Evolutionary conservation across 2,888 invertebrate species (phyloP), one percentile per base, ranked within the genome.

Genomic region (Acanthosepion pharaonis): DNA sequence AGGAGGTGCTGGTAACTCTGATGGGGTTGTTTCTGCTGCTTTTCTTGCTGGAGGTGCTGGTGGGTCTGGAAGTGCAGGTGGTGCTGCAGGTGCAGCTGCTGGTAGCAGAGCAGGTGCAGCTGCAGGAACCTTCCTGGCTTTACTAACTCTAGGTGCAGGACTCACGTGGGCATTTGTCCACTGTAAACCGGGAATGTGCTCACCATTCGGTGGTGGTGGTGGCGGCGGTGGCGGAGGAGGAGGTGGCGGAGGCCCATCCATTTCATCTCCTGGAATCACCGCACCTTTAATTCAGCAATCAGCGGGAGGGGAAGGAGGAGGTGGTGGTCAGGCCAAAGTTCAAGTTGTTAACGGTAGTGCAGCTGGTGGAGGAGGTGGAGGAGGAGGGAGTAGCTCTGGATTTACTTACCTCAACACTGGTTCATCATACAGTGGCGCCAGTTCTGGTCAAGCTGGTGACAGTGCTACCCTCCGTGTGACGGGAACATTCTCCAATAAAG

Each of bases 171-270:
- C 97, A 2, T 96, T 97, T 94, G 55, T 92, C 15, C 20, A 48
- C 93, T 96, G 96, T 94, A 97, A 97, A 95, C 97, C 97, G 20
- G 97, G 97, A 18, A 96, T 96, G 93, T 96, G 96, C 91, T 95
- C 96, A 1, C 78, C 78, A n/a, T 33, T 78, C 3, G n/a, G 78
- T 78, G 78, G 78, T 91, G 96, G 95, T 20, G 96, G 96, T 15
- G 95, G 95, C 25, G 96, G 95, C 8, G 96, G 96, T 25, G 96
- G 96, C 6, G 96, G 96, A 15, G 96, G 95, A 18, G 95, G 95
- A 4, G 96, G 95, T 3, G 95, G 95, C 2, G 95, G 96, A 9
- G 96, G 96, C 15, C 95, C 53, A 51, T 93, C 92, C 20, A 93
- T 93, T 51, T 93, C 92, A n/a, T 49, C 92, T 18, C 92, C 92